Base-by-base conservation (phyloP, 1,140 invertebrate genomes). In the Homalodisca vitripennis region DNA sequence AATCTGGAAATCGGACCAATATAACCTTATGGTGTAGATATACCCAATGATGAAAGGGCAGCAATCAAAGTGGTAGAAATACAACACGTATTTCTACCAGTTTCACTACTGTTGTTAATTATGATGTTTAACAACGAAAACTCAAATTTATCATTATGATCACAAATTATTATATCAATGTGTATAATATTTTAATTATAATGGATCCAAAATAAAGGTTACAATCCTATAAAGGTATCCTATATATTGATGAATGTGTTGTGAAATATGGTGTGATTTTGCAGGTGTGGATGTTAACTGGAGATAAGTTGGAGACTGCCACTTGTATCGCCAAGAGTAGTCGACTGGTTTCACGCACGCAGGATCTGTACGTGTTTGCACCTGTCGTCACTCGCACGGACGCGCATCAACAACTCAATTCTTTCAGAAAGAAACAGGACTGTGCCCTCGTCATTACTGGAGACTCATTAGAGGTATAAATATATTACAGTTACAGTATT, bases 271-370 rank as follows among this genome's bases (percentile, higher is more conserved):
- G n/a, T n/a, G n/a, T 41, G 34, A 10, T 6, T 41, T 24, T 71
- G 41, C 73, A 92, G 87, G 92, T 98, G 51, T 99, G 98, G 98
- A 99, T 99, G 98, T 82, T 99, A 70, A 99, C 98, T 0, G 98
- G 98, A 48, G 98, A 99, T 79, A 99, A 99, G 82, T 78, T 99
- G 63, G 98, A 99, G 83, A 99, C 98, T 0, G 98, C 98, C 14
- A 94, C 93, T 27, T 99, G 97, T 79, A 99, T 99, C 77, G 97
- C 98, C 1, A 98, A 98, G 79, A 98, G 95, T 74, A 96, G 96
- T 20, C 84, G 89, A 72, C 80, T 94, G 20, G 94, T 98, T 48
- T 92, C 94, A 86, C 62, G 73, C 32, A 74, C 74, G 48, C 88
- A 91, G 74, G 85, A 85, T 71, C 82, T 92, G 22, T 87, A 93